Percentiles rank a stretch among this genome's conserved stretches.
Conservation (phyloP, 1,140 invertebrate species). For the Nephotettix cincticeps region DNA sequence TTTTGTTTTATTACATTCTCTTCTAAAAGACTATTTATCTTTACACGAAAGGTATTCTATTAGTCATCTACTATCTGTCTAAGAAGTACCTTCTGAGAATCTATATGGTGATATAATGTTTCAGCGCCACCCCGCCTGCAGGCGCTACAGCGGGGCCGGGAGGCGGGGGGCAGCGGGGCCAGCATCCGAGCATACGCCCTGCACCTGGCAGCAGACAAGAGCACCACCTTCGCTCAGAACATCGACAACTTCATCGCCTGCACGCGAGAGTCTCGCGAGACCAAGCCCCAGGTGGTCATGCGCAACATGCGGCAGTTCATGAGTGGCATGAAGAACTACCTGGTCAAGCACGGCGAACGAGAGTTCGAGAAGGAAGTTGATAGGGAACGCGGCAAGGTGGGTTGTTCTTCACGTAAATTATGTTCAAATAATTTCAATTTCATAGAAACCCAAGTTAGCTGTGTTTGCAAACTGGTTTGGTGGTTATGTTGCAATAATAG, state of each 20-base stretch:
- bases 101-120: too few species aligned
- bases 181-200: constrained; percentile 73
- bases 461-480: too few species aligned
- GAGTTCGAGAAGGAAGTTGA: constrained; percentile 90
- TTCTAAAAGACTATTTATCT: too few species aligned
- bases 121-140: constrained; percentile 71
- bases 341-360: constrained; percentile 91
- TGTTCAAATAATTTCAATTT: too few species aligned
- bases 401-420: constrained; percentile 27
- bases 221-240: constrained; percentile 85
- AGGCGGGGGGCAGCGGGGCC: constrained; percentile 59
- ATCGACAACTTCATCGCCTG: constrained; percentile 94
- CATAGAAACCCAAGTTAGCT: too few species aligned
- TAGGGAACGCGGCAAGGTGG: constrained; percentile 77
- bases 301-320: constrained; percentile 95
- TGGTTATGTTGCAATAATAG: too few species aligned
- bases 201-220: constrained; percentile 79
- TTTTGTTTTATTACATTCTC: too few species aligned
- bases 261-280: constrained; percentile 87
- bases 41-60: too few species aligned
- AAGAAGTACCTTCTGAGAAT: too few species aligned
- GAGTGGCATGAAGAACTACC: constrained; percentile 96
- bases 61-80: too few species aligned
- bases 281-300: constrained; percentile 85
- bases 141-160: constrained; percentile 61